Conservation (phyloP, 2,888 invertebrate genomes). For the Branchellion lobata region DNA sequence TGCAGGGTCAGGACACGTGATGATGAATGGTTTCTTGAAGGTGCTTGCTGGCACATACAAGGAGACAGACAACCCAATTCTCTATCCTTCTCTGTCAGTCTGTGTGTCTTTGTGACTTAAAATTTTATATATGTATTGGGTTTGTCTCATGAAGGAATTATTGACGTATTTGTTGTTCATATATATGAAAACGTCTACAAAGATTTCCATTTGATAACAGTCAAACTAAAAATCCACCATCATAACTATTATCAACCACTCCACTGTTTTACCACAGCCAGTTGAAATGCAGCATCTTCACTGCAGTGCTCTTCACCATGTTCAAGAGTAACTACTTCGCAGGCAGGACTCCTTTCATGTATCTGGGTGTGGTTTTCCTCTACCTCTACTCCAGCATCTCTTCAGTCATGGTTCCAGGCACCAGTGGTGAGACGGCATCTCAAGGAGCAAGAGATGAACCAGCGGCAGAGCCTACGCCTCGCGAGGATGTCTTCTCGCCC, state of each 20-base stretch:
- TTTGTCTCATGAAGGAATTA: too few relatives aligned
- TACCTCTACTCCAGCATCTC: slow-evolving; percentile 22
- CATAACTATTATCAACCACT: too few relatives aligned
- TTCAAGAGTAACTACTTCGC: slow-evolving; percentile 14
- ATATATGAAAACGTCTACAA: too few relatives aligned
- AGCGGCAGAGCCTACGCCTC: too few relatives aligned
- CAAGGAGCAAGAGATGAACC: too few relatives aligned
- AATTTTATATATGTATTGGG: background rate
- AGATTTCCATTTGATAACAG: too few relatives aligned
- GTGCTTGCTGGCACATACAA: background rate
- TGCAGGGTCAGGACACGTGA: slow-evolving; percentile 10
- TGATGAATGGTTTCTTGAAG: slow-evolving; percentile 20
- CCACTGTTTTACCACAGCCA: slow-evolving; percentile 6
- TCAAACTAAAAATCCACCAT: too few relatives aligned
- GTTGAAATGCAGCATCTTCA: slow-evolving; percentile 29
- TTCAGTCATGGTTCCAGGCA: background rate
- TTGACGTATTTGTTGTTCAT: too few relatives aligned
- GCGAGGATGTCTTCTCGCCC: background rate
- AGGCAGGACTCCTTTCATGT: slow-evolving; percentile 17
- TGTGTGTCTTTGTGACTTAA: background rate
- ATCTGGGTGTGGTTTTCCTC: slow-evolving; percentile 14
- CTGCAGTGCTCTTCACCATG: slow-evolving; percentile 10
- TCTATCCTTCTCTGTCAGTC: slow-evolving; percentile 2
- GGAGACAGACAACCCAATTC: slow-evolving; percentile 13
- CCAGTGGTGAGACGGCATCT: background rate